Base-by-base conservation (phyloP, 2,888 invertebrate species). In the Charanyca ferruginea region DNA sequence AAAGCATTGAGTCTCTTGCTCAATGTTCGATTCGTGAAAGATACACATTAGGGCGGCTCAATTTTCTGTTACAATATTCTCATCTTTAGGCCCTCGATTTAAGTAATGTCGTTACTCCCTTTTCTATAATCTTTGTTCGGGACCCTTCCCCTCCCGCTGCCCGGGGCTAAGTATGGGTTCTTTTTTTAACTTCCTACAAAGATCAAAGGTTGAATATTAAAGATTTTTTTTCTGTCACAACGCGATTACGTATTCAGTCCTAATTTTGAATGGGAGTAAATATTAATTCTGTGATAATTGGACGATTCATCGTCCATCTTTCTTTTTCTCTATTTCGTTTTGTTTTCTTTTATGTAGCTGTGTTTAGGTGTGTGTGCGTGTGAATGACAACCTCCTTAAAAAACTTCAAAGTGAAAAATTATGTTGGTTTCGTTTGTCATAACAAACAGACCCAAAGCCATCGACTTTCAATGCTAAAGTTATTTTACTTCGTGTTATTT, bases 181-280 rank as follows among this genome's bases (percentile, higher is more conserved):
- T 71, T 78, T 83, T 25, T 81, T 83, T 71, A 73, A 81, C 83
- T 80, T 79, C 64, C 72, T 68, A 64, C 61, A 53, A 64, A 80
- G 83, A 83, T 85, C 81, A 85, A 85, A 85, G 81, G 77, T 65
- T 74, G 76, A 80, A 83, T 73, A 76, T 80, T 81, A 74, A 76
- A 75, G 77, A 77, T 80, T 79, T 81, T 82, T 32, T 83, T 77
- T 71, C 72, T 75, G 62, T 74, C 35, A 69, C 61, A 53, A 60
- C 59, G 49, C 57, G 45, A 77, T 81, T 75, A 51, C 66, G 66
- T 55, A 80, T 77, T 81, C 74, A 51, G 63, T 59, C 49, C 58
- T 74, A 72, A 81, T 78, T 82, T 76, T 79, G 62, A 73, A 75
- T 63, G 57, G 67, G 18, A 68, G 73, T 72, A 79, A 81, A 79